phyloP scores from a whole-genome alignment of 2,113 vertebrate genomes.

The Orcinus orca region DNA sequence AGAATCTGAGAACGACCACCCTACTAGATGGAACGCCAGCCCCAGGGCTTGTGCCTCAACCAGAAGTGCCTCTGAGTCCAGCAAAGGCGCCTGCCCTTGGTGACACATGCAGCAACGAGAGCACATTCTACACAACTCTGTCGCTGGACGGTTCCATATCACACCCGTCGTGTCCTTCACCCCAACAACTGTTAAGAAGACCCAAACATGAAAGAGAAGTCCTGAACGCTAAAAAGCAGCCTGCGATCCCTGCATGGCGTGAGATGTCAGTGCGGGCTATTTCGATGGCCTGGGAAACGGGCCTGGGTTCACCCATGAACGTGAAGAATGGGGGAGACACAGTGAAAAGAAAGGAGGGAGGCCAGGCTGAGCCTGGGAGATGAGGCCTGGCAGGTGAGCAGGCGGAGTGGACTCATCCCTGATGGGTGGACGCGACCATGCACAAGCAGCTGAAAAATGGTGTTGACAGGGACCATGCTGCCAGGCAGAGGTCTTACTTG shows the following conservation, averaged over 20 bases:
- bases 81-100: not conserved
- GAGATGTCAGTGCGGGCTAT: constrained; percentile 54
- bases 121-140: not conserved
- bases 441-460: constrained; percentile 71
- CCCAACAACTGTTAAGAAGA: not conserved
- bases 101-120: not conserved
- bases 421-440: constrained; percentile 65
- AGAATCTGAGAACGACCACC: not conserved
- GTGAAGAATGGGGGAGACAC: constrained; percentile 28
- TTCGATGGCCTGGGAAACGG: constrained; percentile 72
- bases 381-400: constrained; percentile 36
- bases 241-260: not conserved
- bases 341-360: not conserved
- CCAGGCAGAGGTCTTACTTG: constrained; percentile 88
- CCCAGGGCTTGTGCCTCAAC: not conserved
- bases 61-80: not conserved
- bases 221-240: not conserved
- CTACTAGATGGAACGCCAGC: not conserved
- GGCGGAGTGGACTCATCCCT: not conserved
- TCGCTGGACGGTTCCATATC: not conserved
- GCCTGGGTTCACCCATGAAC: not conserved
- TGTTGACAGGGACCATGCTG: constrained; percentile 58
- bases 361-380: not conserved
- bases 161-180: not conserved
- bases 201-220: not conserved